These are phyloP conservation scores for Drosophila guanche DNA, from an alignment of 1,140 invertebrate genomes.

Conservation along the genomic window DNA sequence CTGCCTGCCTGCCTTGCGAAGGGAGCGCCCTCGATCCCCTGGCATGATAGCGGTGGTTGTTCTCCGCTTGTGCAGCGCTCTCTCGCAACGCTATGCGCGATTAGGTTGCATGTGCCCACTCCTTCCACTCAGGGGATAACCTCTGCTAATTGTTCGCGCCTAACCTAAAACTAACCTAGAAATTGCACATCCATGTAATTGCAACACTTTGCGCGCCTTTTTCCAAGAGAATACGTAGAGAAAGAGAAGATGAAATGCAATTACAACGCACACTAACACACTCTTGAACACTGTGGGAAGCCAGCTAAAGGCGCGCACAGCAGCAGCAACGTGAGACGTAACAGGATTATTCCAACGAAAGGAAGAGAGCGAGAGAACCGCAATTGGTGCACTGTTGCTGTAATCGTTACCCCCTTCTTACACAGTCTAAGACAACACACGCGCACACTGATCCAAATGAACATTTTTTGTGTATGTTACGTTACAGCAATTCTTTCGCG, in stretches of 20 bases:
- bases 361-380: conserved; percentile 11
- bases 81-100: conserved; percentile 6
- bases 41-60: conserved; percentile 48
- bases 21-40: too few species aligned
- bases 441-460: conserved; percentile 16
- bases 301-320: conserved; percentile 64
- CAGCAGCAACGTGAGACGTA: conserved; percentile 46
- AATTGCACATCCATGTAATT: conserved; percentile 33
- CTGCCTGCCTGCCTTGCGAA: too few species aligned
- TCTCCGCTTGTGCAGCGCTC: conserved; percentile 18
- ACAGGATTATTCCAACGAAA: conserved; percentile 59
- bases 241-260: conserved; percentile 36
- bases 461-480: conserved; percentile 8
- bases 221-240: conserved; percentile 30
- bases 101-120: conserved; percentile 4
- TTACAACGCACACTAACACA: conserved; percentile 31
- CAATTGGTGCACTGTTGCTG: conserved; percentile 24
- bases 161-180: conserved; percentile 70
- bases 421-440: conserved; percentile 8
- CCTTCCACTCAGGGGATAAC: conserved; percentile 20
- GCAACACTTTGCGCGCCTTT: conserved; percentile 55
- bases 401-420: conserved; percentile 10
- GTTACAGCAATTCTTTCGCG: conserved; percentile 58
- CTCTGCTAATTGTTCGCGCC: conserved; percentile 36
- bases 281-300: conserved; percentile 39